Evolutionary conservation across 2,113 vertebrate species (phyloP).

Genomic region (Pycnonotus jocosus): DNA sequence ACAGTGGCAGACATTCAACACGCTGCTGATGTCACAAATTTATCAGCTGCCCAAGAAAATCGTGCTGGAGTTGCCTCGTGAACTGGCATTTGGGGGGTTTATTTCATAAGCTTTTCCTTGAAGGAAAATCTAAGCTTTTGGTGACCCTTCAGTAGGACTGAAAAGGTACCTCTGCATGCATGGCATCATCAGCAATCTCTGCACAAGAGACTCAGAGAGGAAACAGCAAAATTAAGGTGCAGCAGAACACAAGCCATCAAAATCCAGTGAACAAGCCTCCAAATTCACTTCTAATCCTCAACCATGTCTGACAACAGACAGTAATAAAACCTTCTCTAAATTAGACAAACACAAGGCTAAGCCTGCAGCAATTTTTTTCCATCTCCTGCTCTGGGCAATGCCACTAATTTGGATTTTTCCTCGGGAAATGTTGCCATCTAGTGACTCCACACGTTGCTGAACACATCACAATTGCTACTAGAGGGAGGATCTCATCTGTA

Average conservation of each 20-base stretch:
- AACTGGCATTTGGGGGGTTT: background rate
- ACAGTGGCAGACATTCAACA: background rate
- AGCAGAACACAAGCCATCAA: background rate
- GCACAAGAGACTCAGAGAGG: background rate
- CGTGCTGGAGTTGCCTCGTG: rapidly evolving
- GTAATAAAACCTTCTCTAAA: background rate
- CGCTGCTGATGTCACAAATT: background rate
- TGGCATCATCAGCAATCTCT: background rate
- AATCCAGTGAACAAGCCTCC: background rate
- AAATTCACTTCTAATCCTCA: background rate
- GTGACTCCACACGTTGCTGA: background rate
- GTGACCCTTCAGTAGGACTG: background rate
- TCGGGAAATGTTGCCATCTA: conserved; percentile 50
- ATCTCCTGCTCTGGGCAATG: background rate
- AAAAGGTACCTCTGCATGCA: background rate
- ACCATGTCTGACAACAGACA: background rate
- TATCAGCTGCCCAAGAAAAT: background rate
- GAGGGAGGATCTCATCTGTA: background rate
- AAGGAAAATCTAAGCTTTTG: background rate
- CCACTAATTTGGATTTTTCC: background rate
- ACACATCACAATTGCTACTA: rapidly evolving
- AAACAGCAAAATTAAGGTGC: background rate
- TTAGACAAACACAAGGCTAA: background rate
- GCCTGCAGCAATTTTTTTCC: conserved; percentile 8
- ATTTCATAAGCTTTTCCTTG: background rate